Evolutionary conservation across 1,140 invertebrate genomes (phyloP).

Genomic region (Pomacea maculata): DNA sequence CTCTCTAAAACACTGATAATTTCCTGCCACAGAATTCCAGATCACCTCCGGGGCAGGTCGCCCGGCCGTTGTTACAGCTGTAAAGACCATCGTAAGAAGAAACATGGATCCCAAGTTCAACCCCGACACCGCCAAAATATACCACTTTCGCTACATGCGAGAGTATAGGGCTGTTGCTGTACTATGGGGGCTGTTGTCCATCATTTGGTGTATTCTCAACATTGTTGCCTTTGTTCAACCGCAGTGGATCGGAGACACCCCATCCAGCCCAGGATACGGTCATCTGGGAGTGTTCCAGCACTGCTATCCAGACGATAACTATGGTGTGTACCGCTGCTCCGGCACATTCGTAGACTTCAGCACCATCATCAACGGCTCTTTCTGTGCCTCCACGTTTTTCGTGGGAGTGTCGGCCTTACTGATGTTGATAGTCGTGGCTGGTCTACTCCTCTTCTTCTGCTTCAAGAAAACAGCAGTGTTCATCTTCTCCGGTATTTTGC

Average conservation of each 20-base stretch:
- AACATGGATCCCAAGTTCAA: conserved; percentile 42
- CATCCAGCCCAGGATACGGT: conserved; percentile 84
- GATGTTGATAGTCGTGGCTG: conserved; percentile 82
- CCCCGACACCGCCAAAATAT: conserved; percentile 45
- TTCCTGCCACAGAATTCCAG: conserved; percentile 1
- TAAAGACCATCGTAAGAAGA: not conserved
- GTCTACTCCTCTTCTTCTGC: conserved; percentile 91
- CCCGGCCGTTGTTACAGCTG: not conserved
- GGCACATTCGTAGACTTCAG: conserved; percentile 85
- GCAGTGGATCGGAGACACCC: conserved; percentile 86
- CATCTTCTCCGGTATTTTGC: conserved; percentile 79
- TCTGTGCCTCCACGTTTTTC: conserved; percentile 83
- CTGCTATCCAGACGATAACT: conserved; percentile 68
- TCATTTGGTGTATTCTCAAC: conserved; percentile 95
- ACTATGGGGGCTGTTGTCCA: conserved; percentile 94
- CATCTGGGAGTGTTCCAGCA: conserved; percentile 90
- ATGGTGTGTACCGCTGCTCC: conserved; percentile 70
- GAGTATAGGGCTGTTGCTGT: conserved; percentile 88
- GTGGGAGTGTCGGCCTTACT: conserved; percentile 88
- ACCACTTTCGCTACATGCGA: conserved; percentile 52
- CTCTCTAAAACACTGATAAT: not conserved
- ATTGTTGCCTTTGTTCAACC: conserved; percentile 96
- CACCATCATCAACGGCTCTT: conserved; percentile 82
- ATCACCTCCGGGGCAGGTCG: not conserved
- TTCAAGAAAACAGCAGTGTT: conserved; percentile 96